Evolutionary conservation across 2,888 invertebrate genomes (phyloP).

Genomic region (Drosophila barbarae): DNA sequence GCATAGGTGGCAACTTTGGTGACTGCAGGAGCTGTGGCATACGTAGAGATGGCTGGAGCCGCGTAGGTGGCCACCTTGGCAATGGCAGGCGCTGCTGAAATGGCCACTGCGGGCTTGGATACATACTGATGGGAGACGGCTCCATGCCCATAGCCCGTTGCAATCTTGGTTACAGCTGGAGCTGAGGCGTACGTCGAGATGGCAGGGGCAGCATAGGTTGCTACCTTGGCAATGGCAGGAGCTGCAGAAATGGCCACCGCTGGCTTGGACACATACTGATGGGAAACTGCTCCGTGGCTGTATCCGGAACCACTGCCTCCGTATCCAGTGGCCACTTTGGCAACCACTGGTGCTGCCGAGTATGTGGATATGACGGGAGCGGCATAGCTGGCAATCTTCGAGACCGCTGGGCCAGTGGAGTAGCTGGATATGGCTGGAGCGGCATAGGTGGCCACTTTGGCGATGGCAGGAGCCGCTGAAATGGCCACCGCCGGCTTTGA

Average conservation of each 20-base stretch:
- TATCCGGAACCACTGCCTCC: slow-evolving; percentile 26
- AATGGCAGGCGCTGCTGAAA: slow-evolving; percentile 49
- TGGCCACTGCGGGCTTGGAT: slow-evolving; percentile 57
- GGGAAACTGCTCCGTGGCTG: slow-evolving; percentile 50
- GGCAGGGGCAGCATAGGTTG: slow-evolving; percentile 50
- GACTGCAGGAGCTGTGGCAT: slow-evolving; percentile 51
- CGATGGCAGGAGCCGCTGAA: slow-evolving; percentile 40
- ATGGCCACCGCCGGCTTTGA: slow-evolving; percentile 60
- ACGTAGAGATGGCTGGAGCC: slow-evolving; percentile 50
- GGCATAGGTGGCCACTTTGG: slow-evolving; percentile 48
- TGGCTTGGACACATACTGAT: slow-evolving; percentile 64
- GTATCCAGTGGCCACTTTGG: slow-evolving; percentile 40
- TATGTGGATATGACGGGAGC: slow-evolving; percentile 36
- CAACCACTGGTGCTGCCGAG: slow-evolving; percentile 31
- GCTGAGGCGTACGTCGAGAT: slow-evolving; percentile 47
- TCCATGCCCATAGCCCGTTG: slow-evolving; percentile 43
- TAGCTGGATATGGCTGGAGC: slow-evolving; percentile 37
- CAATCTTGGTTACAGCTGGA: slow-evolving; percentile 63
- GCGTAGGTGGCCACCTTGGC: slow-evolving; percentile 43
- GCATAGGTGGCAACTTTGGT: slow-evolving; percentile 43
- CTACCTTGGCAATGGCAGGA: slow-evolving; percentile 50
- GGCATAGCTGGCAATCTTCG: slow-evolving; percentile 31
- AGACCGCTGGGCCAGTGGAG: background rate
- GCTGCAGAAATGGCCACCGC: slow-evolving; percentile 45
- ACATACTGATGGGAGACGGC: slow-evolving; percentile 56